A percentile compares a stretch with the other conserved stretches of the same genome.
phyloP scores from a whole-genome alignment of 92 coral and sea anemone species.

The Hydrozoanthus gracilis region DNA sequence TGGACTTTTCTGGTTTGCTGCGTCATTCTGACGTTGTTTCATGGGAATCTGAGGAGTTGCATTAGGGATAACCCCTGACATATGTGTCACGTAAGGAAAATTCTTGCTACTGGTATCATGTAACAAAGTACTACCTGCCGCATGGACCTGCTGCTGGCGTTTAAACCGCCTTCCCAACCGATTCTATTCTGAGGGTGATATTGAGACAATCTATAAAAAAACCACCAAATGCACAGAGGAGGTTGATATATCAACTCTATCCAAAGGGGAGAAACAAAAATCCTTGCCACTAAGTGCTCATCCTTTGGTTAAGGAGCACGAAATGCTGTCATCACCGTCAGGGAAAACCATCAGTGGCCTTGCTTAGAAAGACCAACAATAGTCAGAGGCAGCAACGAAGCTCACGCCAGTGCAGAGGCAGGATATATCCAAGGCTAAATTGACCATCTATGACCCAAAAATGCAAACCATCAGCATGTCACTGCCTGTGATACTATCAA shows the following conservation, averaged over 20 bases:
- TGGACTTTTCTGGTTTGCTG: no score
- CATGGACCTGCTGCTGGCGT: no score
- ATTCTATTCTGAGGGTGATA: neutral
- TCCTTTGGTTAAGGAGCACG: slow-evolving; percentile 17
- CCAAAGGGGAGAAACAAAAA: neutral
- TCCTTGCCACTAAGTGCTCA: neutral
- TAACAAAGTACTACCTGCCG: no score
- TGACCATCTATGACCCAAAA: slow-evolving; percentile 3
- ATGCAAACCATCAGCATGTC: slow-evolving; percentile 22
- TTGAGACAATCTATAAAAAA: neutral
- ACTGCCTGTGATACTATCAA: slow-evolving; percentile 46
- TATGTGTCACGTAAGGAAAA: no score
- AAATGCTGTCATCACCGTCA: slow-evolving; percentile 1
- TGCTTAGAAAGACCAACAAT: slow-evolving; percentile 8
- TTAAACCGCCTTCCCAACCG: no score
- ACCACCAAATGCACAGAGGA: neutral
- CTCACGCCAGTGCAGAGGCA: slow-evolving; percentile 9
- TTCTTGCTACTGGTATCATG: no score
- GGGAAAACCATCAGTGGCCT: slow-evolving; percentile 7
- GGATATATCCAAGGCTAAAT: slow-evolving; percentile 44
- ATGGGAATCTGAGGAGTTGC: no score
- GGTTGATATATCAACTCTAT: slow-evolving; percentile 3
- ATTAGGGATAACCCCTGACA: no score
- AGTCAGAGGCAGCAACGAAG: slow-evolving; percentile 35
- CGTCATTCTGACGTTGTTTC: no score